These are phyloP conservation scores for Taenioides sp. DNA, from an alignment of 2,797 vertebrate genomes.

Conservation along the genomic window DNA sequence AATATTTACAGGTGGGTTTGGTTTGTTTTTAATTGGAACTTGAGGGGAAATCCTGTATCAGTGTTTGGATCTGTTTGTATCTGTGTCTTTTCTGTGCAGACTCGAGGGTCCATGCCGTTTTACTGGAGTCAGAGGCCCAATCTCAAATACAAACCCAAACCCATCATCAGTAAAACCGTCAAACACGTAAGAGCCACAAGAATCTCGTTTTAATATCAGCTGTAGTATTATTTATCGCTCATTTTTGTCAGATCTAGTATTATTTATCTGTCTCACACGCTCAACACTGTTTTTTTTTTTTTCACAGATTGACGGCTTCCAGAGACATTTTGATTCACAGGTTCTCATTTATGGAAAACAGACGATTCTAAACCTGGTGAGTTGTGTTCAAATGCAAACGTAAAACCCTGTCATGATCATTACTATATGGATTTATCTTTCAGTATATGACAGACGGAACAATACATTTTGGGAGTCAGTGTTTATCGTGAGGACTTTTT, in stretches of 20 bases:
- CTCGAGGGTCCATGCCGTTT: constrained; percentile 96
- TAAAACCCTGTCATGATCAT: too few relatives aligned
- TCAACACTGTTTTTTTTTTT: constrained; percentile 11
- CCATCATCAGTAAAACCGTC: constrained; percentile 91
- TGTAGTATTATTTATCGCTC: too few relatives aligned
- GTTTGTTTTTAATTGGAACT: too few relatives aligned
- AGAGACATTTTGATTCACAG: constrained; percentile 97
- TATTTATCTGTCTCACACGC: background rate
- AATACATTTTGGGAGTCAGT: too few relatives aligned
- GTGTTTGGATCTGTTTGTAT: background rate
- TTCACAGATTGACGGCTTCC: constrained; percentile 92
- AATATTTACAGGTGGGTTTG: too few relatives aligned
- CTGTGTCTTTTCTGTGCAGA: constrained; percentile 69
- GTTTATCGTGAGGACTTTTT: too few relatives aligned
- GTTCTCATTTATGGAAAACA: constrained; percentile 97
- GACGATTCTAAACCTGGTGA: constrained; percentile 94
- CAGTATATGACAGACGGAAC: too few relatives aligned
- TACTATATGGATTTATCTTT: too few relatives aligned
- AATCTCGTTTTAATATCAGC: background rate
- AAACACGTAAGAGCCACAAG: constrained; percentile 84
- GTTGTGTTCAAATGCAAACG: constrained; percentile 19
- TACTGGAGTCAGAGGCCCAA: constrained; percentile 99
- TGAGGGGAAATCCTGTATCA: too few relatives aligned
- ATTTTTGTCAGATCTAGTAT: too few relatives aligned
- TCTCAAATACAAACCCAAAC: constrained; percentile 95